Evolutionary conservation across 2,797 vertebrate species (phyloP).

Genomic region (Astyanax mexicanus): DNA sequence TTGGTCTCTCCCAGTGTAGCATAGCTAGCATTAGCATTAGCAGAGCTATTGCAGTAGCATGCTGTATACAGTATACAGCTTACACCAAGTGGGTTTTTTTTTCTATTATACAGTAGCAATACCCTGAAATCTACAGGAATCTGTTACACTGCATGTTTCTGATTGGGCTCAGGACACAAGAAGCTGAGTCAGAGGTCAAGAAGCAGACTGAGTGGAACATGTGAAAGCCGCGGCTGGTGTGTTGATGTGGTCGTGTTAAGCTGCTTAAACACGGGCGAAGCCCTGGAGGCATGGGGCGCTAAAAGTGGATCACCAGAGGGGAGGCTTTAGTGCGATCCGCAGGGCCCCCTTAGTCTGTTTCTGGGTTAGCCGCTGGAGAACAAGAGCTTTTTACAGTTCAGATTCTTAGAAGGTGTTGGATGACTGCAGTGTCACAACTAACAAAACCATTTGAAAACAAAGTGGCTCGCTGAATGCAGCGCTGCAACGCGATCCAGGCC

Average conservation of each 20-base stretch:
- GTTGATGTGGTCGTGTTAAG: conserved; percentile 68
- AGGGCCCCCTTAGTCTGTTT: conserved; percentile 55
- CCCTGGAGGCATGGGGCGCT: conserved; percentile 54
- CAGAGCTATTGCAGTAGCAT: too few relatives aligned
- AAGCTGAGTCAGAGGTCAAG: conserved; percentile 43
- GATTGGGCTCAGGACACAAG: neutral
- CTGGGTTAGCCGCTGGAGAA: conserved; percentile 65
- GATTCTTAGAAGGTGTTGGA: conserved; percentile 86
- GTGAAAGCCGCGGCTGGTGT: conserved; percentile 58
- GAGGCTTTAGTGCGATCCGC: conserved; percentile 43
- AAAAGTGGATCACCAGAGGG: conserved; percentile 55
- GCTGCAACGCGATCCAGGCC: conserved; percentile 76
- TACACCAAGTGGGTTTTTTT: too few relatives aligned
- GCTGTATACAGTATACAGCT: too few relatives aligned
- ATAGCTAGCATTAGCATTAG: too few relatives aligned
- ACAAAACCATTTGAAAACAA: conserved; percentile 90
- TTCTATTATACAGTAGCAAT: too few relatives aligned
- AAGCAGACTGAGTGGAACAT: conserved; percentile 45
- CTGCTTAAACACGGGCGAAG: conserved; percentile 68
- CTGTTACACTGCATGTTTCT: too few relatives aligned
- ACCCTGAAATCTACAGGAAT: too few relatives aligned
- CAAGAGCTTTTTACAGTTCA: conserved; percentile 72
- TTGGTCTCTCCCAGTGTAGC: too few relatives aligned
- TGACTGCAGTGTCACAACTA: conserved; percentile 88
- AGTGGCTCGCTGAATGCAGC: conserved; percentile 82